Conservation (phyloP, 2,113 vertebrate genomes). For the Ceyx melanurus region DNA sequence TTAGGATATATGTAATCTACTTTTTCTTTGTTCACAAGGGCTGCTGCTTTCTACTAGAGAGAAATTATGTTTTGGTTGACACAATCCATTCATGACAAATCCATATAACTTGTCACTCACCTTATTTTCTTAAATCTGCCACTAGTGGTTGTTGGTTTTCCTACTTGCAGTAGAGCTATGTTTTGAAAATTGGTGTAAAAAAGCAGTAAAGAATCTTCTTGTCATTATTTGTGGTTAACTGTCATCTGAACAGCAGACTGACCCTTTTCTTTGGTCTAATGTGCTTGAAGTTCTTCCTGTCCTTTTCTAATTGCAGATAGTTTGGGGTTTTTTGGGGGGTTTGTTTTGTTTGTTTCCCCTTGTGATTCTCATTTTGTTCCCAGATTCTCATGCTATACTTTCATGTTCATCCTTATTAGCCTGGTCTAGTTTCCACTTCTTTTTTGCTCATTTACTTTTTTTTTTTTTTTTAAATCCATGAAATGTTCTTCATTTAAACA, state of each 20-base stretch:
- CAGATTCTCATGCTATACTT: neutral
- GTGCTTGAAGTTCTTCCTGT: neutral
- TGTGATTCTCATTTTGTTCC: neutral
- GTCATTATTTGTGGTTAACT: neutral
- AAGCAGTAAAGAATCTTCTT: neutral
- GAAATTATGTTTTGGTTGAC: neutral
- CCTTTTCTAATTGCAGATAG: neutral
- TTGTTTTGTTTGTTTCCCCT: neutral
- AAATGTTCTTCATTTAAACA: slow-evolving; percentile 25
- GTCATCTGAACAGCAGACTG: neutral
- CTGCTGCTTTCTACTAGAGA: neutral
- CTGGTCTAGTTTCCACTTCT: slow-evolving; percentile 14
- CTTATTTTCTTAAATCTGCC: neutral
- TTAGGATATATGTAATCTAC: neutral
- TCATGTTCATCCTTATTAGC: slow-evolving; percentile 32
- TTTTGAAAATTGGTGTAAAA: neutral
- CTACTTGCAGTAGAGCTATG: neutral
- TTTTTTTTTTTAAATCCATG: slow-evolving; percentile 1
- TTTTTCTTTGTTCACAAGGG: slow-evolving; percentile 6
- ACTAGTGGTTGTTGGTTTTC: neutral
- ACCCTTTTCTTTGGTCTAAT: neutral
- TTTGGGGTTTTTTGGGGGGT: too few species aligned
- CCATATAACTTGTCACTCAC: neutral
- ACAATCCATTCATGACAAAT: neutral
- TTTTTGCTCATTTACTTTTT: neutral